Base-by-base conservation (phyloP, 2,797 vertebrate species). In the Neosalanx taihuensis region DNA sequence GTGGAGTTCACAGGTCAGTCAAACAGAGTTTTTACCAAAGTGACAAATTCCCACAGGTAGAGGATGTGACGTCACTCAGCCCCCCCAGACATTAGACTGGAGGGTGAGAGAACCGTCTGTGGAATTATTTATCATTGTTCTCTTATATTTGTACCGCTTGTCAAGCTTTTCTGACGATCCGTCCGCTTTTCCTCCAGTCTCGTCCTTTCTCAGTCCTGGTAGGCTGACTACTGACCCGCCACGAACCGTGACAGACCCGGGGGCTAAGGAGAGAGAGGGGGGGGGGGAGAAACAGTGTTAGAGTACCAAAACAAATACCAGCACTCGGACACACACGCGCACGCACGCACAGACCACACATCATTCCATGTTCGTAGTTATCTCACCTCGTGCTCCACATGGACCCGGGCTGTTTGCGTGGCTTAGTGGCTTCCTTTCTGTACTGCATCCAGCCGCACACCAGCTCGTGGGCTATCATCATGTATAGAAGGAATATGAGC, bases 401-500 rank as follows among this genome's bases (percentile, higher is more conserved):
- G 0, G 92, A 92, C 76, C 91, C 90, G 0, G 88, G 64, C 64
- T 84, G 90, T 80, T 90, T 91, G 74, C 91, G 90, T 0, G 93
- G 92, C 74, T 90, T 93, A 81, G 86, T 79, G 17, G 89, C 88
- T 83, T 90, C 92, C 81, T 90, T 92, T 74, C 92, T 89, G 72
- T 94, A 90, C 79, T 95, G 94, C 89, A 96, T 93, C 92, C 93
- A 95, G 76, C 95, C 96, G 3, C 95, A 94, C 69, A 96, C 88
- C 84, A 96, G 86, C 83, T 96, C 95, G 62, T 96, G 95, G 15
- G 94, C 93, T 74, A 97, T 96, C 93, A 96, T 93, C 76, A 96
- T 71, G 1, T 96, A 97, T 3, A 95, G 89, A 0, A 96, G 91
- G 79, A 95, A 94, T 83, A 95, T 95, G 60, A 96, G 94, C 89